A percentile compares a stretch with the other conserved stretches of the same genome.
Conservation (phyloP, 2,113 vertebrate genomes). For the Rutilus rutilus region DNA sequence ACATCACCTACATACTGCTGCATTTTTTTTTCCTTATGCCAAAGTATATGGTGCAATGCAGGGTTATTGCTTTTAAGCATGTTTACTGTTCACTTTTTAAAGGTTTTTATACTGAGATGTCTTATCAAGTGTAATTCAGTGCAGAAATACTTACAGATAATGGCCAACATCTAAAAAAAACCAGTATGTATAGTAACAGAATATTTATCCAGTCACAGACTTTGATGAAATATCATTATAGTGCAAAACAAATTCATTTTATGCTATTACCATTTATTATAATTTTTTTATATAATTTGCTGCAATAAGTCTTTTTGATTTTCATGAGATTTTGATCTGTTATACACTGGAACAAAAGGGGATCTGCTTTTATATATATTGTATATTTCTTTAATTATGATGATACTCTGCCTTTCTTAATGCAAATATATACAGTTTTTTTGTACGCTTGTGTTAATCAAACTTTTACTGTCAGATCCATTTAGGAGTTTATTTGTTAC, state of each 20-base stretch:
- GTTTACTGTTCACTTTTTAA: slow-evolving; percentile 27
- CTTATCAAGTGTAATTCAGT: not conserved
- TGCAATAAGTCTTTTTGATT: not conserved
- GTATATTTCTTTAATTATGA: not conserved
- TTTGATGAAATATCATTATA: not conserved
- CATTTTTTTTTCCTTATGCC: slow-evolving; percentile 3
- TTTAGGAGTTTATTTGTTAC: not conserved
- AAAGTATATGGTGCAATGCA: slow-evolving; percentile 7
- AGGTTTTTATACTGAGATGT: slow-evolving; percentile 36
- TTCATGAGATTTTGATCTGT: not conserved
- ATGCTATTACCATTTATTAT: not conserved
- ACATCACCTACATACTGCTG: slow-evolving; percentile 2
- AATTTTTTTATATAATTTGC: not conserved
- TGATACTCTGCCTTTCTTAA: not conserved
- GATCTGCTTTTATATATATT: not conserved
- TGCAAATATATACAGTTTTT: slow-evolving; percentile 1
- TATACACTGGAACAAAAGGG: slow-evolving; percentile 1
- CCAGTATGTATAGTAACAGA: not conserved
- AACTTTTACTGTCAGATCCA: not conserved
- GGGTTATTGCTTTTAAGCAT: slow-evolving; percentile 12
- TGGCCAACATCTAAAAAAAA: not conserved
- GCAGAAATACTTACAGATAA: not conserved
- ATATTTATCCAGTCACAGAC: not conserved
- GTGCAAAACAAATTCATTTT: not conserved
- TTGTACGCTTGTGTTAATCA: not conserved